Base-by-base conservation (phyloP, 1,140 invertebrate species). In the Dendroctonus ponderosae region DNA sequence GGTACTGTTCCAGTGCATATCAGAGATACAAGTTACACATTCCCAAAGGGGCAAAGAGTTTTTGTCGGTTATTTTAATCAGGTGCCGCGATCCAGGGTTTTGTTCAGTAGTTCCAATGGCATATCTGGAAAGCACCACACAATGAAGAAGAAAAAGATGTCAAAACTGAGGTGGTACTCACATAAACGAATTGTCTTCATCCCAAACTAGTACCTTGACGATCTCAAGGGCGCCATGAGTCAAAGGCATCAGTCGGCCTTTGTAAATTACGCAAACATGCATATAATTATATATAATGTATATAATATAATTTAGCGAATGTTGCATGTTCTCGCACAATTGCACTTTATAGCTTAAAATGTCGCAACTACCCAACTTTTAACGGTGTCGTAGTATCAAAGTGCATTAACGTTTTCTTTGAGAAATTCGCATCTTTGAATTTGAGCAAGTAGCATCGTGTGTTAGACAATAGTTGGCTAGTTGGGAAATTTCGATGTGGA, bases 171-270 rank as follows among this genome's bases (percentile, higher is more conserved):
- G 26, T 12, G 37, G 12, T 12, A 68, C 84, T 84, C 78, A 89
- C 82, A 90, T 83, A 43, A 82, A 79, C 67, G 86, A 81, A 53
- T 83, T 84, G 15, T 82, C 76, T 72, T 85, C 84, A 72, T 89
- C 85, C 84, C 87, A 90, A 9, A 85, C 86, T 0, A 89, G 73
- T 14, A 91, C 84, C 54, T 83, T 80, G 3, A 84, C 88, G 5
- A 90, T 84, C 77, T 89, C 88, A 71, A 85, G 88, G 5, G 82
- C 79, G 5, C 87, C 89, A 75, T 85, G 84, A 0, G 89, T 91
- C 11, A 91, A 66, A 0, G 70, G 82, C 72, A 52, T 77, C 67
- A 56, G 78, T 74, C 42, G 77, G 69, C 48, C 78, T 73, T 75
- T 80, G 73, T 71, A 78, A 70, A 72, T 74, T 78, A 71, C 77